Evolutionary conservation across 2,113 vertebrate species (phyloP).

Genomic region (Actinemys pallida): DNA sequence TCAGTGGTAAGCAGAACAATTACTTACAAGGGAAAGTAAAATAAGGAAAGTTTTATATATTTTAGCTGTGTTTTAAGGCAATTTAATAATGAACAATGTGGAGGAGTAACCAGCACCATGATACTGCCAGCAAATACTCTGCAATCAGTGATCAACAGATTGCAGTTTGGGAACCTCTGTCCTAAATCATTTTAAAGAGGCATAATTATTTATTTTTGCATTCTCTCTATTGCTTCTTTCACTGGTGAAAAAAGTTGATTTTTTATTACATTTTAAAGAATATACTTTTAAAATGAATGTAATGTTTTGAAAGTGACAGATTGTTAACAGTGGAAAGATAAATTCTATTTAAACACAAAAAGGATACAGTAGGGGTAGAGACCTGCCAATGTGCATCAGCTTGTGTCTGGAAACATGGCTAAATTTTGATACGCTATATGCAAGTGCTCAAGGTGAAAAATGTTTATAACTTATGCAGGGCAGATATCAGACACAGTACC

Average conservation of each 20-base stretch:
- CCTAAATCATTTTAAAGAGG: neutral
- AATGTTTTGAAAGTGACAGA: neutral
- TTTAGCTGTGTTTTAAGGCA: neutral
- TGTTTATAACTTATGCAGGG: neutral
- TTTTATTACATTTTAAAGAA: neutral
- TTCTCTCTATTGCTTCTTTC: neutral
- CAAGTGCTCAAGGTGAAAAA: neutral
- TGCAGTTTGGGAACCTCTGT: neutral
- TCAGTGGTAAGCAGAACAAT: neutral
- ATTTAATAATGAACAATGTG: neutral
- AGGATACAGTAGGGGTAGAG: neutral
- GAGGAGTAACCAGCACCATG: neutral
- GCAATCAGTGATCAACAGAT: neutral
- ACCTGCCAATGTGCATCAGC: neutral
- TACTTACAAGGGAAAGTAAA: neutral
- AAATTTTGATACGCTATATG: neutral
- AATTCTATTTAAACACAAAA: neutral
- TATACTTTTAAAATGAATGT: neutral
- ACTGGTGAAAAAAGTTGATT: neutral
- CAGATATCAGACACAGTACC: too few species aligned
- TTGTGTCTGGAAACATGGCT: neutral
- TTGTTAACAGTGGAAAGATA: neutral
- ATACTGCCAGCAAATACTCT: neutral
- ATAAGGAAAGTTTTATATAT: neutral
- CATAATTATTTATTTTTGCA: neutral